Evolutionary conservation across 1,140 invertebrate species (phyloP), one percentile per base, ranked within the genome.

Genomic region (Meloidogyne chitwoodi): DNA sequence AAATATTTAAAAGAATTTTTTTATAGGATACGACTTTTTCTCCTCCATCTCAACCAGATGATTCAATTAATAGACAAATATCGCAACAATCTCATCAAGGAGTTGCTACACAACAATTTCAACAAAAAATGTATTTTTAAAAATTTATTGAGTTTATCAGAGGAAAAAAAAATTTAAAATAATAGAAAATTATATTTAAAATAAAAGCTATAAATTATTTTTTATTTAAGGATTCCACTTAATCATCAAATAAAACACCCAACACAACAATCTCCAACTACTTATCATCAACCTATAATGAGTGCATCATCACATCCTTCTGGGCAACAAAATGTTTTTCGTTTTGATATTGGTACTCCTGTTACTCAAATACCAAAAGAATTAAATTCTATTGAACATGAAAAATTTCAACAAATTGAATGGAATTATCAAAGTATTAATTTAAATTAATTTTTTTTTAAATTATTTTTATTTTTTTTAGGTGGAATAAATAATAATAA

Each of bases 1-100:
- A 10, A 68, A n/a, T 41, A 5, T 19, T 19, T 44, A 27, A 41
- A 12, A 8, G 27, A 19, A 22, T 14, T 8, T 1, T 41, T 70
- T 44, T 38, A 41, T n/a, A 29, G 44, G 68, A 24, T 16, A 69
- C 38, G 4, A 67, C 65, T 67, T 69, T 69, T 56, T 70, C 68
- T 29, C 68, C 68, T 19, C 68, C 68, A n/a, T 48, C 68, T 61
- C 68, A 70, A 31, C 61, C 68, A 26, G 68, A 70, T 31, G 68
- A 70, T 44, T 44, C 68, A n/a, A 0, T 67, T 8, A n/a, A 6
- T 67, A 41, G 65, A 41, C 65, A 67, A 67, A 67, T 31, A n/a
- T 34, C 34, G 48, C 68, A 41, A 29, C 31, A 67, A 41, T 31
- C 29, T 41, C 68, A 16, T 41, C 68, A 16, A n/a, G 68, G 44